phyloP scores from a whole-genome alignment of 2,797 vertebrate genomes.

The Spinibarbus caldwelli region DNA sequence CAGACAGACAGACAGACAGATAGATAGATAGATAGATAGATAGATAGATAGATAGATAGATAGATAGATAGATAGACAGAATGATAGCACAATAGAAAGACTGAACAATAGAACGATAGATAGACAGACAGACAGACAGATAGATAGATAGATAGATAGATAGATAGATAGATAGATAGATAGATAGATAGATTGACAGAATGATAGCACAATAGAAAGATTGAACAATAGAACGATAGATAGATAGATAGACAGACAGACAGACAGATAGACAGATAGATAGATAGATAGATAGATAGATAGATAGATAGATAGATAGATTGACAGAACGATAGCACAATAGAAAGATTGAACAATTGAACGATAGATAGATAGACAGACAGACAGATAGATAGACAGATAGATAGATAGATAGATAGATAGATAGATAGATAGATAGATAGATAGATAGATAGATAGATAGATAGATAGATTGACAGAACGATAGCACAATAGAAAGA shows the following conservation, averaged over 20 bases:
- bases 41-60: not conserved
- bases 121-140: not conserved
- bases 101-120: no score
- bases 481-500: not conserved
- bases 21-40: not conserved
- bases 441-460: not conserved
- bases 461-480: not conserved
- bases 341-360: not conserved
- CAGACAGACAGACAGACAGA: not conserved
- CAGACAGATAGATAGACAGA: slow-evolving; percentile 31
- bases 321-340: not conserved
- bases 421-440: not conserved
- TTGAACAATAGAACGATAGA: not conserved
- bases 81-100: no score
- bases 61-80: no score
- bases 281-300: not conserved
- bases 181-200: not conserved
- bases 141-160: not conserved
- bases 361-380: not conserved
- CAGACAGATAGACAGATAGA: not conserved
- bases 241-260: not conserved
- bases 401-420: slow-evolving; percentile 32
- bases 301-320: not conserved
- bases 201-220: not conserved
- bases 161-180: not conserved